phyloP scores from a whole-genome alignment of 2,888 invertebrate species.

The Chloroclysta siterata region DNA sequence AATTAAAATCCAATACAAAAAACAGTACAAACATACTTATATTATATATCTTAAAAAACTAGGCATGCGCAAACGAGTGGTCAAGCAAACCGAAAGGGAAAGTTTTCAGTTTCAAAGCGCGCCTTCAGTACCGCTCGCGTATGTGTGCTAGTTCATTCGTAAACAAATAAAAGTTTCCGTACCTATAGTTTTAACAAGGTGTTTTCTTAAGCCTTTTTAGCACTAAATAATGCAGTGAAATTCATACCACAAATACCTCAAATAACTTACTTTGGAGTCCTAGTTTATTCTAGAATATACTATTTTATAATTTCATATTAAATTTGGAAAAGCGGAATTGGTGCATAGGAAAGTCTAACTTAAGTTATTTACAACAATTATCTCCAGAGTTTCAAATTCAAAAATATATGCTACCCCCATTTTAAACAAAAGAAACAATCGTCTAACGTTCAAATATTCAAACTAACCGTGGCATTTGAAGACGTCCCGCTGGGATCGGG shows the following conservation, averaged over 20 bases:
- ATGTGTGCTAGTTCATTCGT: conserved; percentile 2
- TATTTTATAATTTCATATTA: no score
- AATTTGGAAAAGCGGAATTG: no score
- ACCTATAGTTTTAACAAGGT: neutral
- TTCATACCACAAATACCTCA: no score
- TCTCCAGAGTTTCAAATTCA: no score
- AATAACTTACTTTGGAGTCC: no score
- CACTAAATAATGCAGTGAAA: no score
- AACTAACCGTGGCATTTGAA: conserved; percentile 72
- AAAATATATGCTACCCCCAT: neutral
- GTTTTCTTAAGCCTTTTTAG: neutral
- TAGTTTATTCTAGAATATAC: no score
- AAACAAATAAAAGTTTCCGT: conserved; percentile 8
- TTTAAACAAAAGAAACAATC: neutral
- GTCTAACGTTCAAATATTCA: conserved; percentile 39
- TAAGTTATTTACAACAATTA: no score
- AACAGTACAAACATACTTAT: no score
- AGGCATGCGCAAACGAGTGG: conserved; percentile 54
- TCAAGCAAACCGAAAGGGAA: conserved; percentile 54
- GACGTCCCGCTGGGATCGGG: conserved; percentile 64
- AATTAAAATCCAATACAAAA: conserved; percentile 1
- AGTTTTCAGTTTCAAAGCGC: conserved; percentile 57
- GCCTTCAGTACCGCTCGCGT: conserved; percentile 41
- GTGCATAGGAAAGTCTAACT: no score
- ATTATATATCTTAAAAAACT: neutral